Conservation (phyloP, 2,888 invertebrate genomes). For the Ichneumoninae sp. region DNA sequence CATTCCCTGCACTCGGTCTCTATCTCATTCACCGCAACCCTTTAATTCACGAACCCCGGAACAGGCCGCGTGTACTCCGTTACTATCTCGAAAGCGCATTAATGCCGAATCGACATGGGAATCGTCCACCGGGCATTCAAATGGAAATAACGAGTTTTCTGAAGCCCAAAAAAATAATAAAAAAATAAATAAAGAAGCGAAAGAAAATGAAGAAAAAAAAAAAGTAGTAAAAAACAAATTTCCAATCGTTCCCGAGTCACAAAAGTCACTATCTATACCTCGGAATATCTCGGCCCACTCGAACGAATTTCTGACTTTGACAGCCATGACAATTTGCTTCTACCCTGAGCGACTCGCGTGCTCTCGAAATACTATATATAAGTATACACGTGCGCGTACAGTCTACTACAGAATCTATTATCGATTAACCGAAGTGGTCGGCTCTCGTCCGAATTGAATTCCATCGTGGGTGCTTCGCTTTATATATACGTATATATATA, state of each 20-base stretch:
- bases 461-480: slow-evolving; percentile 34
- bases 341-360: slow-evolving; percentile 23
- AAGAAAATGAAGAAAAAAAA: background rate
- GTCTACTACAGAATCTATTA: slow-evolving; percentile 50
- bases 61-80: background rate
- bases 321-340: slow-evolving; percentile 55
- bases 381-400: slow-evolving; percentile 17
- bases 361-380: slow-evolving; percentile 41
- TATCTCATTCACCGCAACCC: slow-evolving; percentile 53
- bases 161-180: background rate
- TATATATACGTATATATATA: background rate
- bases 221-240: slow-evolving; percentile 5
- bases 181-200: background rate
- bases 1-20: slow-evolving; percentile 39
- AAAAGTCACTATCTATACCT: slow-evolving; percentile 37
- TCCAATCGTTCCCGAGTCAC: slow-evolving; percentile 4
- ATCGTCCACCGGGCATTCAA: background rate
- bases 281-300: slow-evolving; percentile 30
- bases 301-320: slow-evolving; percentile 56
- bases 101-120: slow-evolving; percentile 9
- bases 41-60: slow-evolving; percentile 50
- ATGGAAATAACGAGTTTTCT: slow-evolving; percentile 38
- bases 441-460: slow-evolving; percentile 47
- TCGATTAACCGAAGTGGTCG: slow-evolving; percentile 57
- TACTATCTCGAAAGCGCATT: slow-evolving; percentile 13